Percentiles rank a stretch among this genome's conserved stretches.
These are phyloP conservation scores for Scalopus aquaticus DNA, from an alignment of 2,113 vertebrate species.

Conservation along the genomic window DNA sequence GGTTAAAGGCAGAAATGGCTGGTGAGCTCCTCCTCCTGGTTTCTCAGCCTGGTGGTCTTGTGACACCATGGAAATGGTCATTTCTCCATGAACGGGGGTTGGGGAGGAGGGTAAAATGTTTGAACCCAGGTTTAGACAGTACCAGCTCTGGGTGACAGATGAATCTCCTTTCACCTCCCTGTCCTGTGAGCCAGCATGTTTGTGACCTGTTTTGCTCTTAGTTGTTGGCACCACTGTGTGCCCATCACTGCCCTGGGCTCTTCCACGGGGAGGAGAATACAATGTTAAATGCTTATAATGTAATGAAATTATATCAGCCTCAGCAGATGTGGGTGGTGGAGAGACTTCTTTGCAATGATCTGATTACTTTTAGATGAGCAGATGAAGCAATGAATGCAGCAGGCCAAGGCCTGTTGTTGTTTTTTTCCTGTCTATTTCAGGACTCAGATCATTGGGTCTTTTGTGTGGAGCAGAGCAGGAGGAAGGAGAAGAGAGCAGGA, in stretches of 20 bases:
- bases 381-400: background rate
- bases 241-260: background rate
- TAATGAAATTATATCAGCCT: background rate
- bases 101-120: too few species aligned
- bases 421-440: background rate
- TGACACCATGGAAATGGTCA: background rate
- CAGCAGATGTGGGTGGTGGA: background rate
- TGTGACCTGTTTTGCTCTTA: background rate
- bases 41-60: background rate
- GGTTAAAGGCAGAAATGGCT: background rate
- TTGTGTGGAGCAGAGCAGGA: accelerated
- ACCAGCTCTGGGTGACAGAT: background rate
- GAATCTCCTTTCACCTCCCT: background rate
- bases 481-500: background rate
- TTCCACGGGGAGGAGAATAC: too few species aligned
- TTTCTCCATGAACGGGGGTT: background rate
- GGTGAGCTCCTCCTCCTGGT: background rate
- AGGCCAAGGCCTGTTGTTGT: background rate
- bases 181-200: background rate
- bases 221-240: background rate
- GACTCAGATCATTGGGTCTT: background rate
- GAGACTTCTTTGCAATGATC: background rate
- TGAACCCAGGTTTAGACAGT: background rate
- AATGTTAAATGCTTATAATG: background rate
- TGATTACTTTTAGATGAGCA: background rate